phyloP scores from a whole-genome alignment of 2,888 invertebrate species.

The Allacma fusca region DNA sequence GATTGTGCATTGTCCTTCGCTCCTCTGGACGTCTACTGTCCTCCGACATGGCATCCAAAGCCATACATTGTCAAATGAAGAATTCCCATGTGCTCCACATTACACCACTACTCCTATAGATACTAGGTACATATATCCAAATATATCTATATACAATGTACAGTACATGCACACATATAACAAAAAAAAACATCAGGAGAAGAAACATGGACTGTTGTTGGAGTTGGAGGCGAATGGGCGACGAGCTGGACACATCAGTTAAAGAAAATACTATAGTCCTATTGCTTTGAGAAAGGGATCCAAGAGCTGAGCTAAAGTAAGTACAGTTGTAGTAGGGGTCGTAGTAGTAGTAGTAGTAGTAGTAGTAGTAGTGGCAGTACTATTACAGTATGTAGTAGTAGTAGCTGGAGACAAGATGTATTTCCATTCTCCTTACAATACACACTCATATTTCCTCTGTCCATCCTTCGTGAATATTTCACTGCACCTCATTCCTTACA shows the following conservation, averaged over 20 bases:
- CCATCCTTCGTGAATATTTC: conserved; percentile 50
- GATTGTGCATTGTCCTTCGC: conserved; percentile 26
- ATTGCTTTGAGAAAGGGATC: not conserved
- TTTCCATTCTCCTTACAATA: conserved; percentile 34
- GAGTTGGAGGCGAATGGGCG: too few relatives aligned
- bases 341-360: not conserved
- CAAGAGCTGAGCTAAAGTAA: too few relatives aligned
- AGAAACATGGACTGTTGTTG: not conserved
- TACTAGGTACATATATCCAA: not conserved
- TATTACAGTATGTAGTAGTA: too few relatives aligned
- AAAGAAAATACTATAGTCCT: too few relatives aligned
- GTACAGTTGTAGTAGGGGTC: too few relatives aligned
- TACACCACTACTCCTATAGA: not conserved
- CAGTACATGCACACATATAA: not conserved
- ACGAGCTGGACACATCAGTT: too few relatives aligned
- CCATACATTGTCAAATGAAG: conserved; percentile 40
- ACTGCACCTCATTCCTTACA: conserved; percentile 46
- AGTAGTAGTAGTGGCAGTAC: not conserved
- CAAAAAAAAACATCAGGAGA: not conserved
- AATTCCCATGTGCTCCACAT: conserved; percentile 27
- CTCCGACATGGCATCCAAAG: conserved; percentile 25
- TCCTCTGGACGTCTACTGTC: not conserved
- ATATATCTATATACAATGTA: not conserved
- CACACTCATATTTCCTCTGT: conserved; percentile 46
- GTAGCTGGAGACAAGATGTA: conserved; percentile 32